Evolutionary conservation across 1,140 invertebrate species (phyloP).

Genomic region (Panulirus ornatus): DNA sequence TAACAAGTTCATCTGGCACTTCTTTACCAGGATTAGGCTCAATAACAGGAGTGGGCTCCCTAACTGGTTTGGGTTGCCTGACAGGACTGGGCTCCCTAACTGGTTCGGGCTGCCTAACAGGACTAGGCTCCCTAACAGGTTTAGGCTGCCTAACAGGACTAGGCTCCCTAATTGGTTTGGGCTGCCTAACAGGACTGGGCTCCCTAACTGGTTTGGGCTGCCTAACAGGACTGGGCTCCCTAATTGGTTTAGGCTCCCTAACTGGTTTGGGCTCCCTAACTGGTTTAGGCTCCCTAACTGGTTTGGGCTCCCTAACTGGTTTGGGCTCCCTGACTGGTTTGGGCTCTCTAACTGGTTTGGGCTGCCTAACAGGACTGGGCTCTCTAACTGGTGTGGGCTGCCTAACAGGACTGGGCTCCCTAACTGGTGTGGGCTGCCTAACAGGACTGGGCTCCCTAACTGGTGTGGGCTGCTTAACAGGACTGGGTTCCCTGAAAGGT

Average conservation of each 20-base stretch:
- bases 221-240: not conserved
- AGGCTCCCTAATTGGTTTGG: not conserved
- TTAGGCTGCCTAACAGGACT: not conserved
- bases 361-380: not conserved
- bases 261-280: not conserved
- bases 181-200: not conserved
- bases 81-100: not conserved
- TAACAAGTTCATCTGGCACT: not conserved
- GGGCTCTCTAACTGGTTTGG: not conserved
- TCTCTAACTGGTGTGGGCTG: not conserved
- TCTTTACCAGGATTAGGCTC: not conserved
- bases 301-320: not conserved
- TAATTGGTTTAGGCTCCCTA: slow-evolving; percentile 27
- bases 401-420: not conserved
- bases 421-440: slow-evolving; percentile 26
- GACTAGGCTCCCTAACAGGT: not conserved
- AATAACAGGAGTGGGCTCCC: not conserved
- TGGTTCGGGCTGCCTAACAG: not conserved
- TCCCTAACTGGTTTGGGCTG: not conserved
- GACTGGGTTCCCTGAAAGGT: not conserved
- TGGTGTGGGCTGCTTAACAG: slow-evolving; percentile 3
- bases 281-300: not conserved
- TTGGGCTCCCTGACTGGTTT: not conserved
- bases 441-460: slow-evolving; percentile 19
- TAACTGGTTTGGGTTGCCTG: not conserved